phyloP scores from a whole-genome alignment of 2,113 vertebrate species.

The Eubucco bourcierii region DNA sequence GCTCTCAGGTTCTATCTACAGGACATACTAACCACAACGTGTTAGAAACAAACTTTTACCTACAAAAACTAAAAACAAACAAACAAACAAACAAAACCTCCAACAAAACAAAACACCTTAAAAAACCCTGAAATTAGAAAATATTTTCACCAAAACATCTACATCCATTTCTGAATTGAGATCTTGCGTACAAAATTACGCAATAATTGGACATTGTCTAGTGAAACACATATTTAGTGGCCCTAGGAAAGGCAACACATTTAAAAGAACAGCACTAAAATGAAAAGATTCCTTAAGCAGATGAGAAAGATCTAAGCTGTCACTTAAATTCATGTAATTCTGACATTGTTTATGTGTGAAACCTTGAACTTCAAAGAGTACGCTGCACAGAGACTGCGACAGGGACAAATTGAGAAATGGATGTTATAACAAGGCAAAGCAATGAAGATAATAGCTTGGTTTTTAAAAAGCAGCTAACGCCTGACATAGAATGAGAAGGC shows the following conservation, averaged over 20 bases:
- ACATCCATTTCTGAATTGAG: neutral
- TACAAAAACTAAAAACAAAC: neutral
- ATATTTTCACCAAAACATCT: neutral
- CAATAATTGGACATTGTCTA: neutral
- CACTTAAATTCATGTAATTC: neutral
- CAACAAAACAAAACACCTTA: too few relatives aligned
- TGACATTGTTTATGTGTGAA: constrained; percentile 31
- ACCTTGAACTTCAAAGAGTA: constrained; percentile 39
- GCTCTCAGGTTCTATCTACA: neutral
- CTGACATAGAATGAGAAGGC: neutral
- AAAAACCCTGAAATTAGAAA: neutral
- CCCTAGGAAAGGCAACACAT: neutral
- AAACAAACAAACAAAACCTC: neutral
- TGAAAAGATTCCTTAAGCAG: neutral
- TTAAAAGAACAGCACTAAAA: neutral
- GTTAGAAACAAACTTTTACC: neutral
- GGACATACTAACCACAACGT: neutral
- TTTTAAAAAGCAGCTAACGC: neutral
- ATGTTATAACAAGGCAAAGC: constrained; percentile 2
- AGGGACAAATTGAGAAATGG: constrained; percentile 1
- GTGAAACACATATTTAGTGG: neutral
- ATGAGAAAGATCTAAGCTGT: constrained; percentile 18
- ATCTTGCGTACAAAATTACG: neutral
- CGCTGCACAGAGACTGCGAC: neutral
- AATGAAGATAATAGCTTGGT: neutral